Evolutionary conservation across 1,140 invertebrate species (phyloP), one percentile per base, ranked within the genome.

Genomic region (Conus betulinus): DNA sequence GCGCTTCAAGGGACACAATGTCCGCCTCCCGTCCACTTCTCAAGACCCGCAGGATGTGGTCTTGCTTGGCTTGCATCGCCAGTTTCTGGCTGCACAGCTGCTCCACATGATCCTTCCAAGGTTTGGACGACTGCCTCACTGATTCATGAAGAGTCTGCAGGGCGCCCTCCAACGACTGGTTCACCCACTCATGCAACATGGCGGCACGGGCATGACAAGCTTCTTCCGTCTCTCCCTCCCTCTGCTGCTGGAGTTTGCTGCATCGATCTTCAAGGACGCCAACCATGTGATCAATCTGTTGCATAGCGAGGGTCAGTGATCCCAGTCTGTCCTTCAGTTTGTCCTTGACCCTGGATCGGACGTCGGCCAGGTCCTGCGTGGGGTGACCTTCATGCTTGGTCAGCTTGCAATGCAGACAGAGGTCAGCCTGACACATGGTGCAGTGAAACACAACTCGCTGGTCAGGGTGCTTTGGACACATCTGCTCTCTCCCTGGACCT

Each of bases 381-480:
- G 51, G 52, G 53, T 83, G 81, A 83, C 81, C 81, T 23, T 83
- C 81, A 52, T 83, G 81, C n/a, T 11, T 55, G 52, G 81, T 83
- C 81, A 83, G 81, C 81, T 83, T 83, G 81, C 81, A 83, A 2
- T 83, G 81, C 53, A 83, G 39, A 25, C 81, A 83, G 52, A 83
- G 23, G 81, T 83, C 51, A 52, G 55, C 55, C 51, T 60, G 15
- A 57, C 81, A 83, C 20, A 23, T 23, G 7, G 5, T 60, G 81
- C 81, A 83, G 81, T 83, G 55, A 55, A 63, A 4, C 10, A 83
- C 0, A 8, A 83, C 8, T 5, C 13, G 15, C 52, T 83, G 81
- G 52, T 83, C n/a, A 13, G 17, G 52, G n/a, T 83, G 81, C 55
- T 60, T 83, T 0, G 10, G 52, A 52, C 81, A 83, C 81, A 8